phyloP scores from a whole-genome alignment of 2,797 vertebrate species.

The Corythornis leucogaster region DNA sequence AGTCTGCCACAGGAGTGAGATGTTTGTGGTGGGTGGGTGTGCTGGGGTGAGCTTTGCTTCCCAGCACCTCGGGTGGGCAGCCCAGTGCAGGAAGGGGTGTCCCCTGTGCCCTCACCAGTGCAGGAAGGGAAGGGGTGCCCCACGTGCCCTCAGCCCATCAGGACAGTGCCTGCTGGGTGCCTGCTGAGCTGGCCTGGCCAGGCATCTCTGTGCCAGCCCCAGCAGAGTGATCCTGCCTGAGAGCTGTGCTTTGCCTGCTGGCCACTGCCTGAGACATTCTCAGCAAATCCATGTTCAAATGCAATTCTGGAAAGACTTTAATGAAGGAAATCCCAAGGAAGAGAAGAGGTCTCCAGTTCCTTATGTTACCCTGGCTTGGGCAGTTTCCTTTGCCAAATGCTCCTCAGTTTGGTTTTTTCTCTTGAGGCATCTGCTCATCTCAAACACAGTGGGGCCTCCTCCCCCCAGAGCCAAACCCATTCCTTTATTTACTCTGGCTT shows the following conservation, averaged over 20 bases:
- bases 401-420: neutral
- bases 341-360: neutral
- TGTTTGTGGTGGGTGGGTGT: neutral
- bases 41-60: neutral
- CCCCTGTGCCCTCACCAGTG: too few relatives aligned
- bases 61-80: neutral
- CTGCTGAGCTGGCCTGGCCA: neutral
- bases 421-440: neutral
- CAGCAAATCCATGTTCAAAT: neutral
- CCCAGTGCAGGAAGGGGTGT: fast-evolving
- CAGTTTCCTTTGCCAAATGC: neutral
- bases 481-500: neutral
- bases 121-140: too few relatives aligned
- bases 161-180: fast-evolving
- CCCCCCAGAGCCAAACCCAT: too few relatives aligned
- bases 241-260: neutral
- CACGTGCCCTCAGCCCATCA: fast-evolving
- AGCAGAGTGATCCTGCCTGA: neutral
- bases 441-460: neutral
- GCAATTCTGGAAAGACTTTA: neutral
- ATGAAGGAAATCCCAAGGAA: neutral
- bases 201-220: neutral
- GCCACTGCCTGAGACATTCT: fast-evolving
- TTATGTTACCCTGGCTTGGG: too few relatives aligned
- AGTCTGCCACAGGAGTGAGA: neutral